A percentile compares a stretch with the other conserved stretches of the same genome.
phyloP scores from a whole-genome alignment of 2,888 invertebrate genomes.

The Drosophila anomelani region DNA sequence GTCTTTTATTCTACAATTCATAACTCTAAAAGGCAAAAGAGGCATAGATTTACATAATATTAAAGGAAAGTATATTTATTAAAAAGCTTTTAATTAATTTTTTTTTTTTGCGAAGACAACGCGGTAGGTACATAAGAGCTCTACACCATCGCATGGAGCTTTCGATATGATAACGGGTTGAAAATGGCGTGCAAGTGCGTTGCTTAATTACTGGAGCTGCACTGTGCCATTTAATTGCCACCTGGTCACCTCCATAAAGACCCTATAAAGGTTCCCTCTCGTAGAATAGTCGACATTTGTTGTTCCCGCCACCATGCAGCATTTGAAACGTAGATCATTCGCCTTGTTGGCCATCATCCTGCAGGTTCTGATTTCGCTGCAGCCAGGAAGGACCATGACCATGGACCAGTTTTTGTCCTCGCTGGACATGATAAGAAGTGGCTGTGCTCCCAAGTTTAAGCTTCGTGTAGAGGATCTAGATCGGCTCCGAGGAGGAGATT shows the following conservation, averaged over 20 bases:
- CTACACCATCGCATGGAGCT: not conserved
- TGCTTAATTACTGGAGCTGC: slow-evolving; percentile 48
- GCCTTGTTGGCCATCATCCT: slow-evolving; percentile 6
- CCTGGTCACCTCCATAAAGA: not conserved
- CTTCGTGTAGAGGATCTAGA: slow-evolving; percentile 9
- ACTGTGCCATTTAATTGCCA: slow-evolving; percentile 30
- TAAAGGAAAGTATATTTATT: slow-evolving; percentile 4
- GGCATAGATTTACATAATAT: slow-evolving; percentile 6
- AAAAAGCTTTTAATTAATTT: too few species aligned
- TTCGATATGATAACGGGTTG: not conserved
- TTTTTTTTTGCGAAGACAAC: not conserved
- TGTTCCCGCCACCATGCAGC: slow-evolving; percentile 9
- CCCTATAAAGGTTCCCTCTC: slow-evolving; percentile 13
- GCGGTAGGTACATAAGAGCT: not conserved
- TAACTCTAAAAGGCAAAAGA: slow-evolving; percentile 9
- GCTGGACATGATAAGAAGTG: slow-evolving; percentile 24
- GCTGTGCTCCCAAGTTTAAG: slow-evolving; percentile 29
- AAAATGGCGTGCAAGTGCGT: slow-evolving; percentile 37
- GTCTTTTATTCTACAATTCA: slow-evolving; percentile 22
- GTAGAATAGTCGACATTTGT: slow-evolving; percentile 4
- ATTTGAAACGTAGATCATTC: slow-evolving; percentile 10
- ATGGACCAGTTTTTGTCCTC: slow-evolving; percentile 22
- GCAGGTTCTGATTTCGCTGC: slow-evolving; percentile 1
- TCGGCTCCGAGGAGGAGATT: slow-evolving; percentile 9
- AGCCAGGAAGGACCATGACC: slow-evolving; percentile 13